Evolutionary conservation across 2,113 vertebrate genomes (phyloP).

Genomic region (Oreochromis spilurus): DNA sequence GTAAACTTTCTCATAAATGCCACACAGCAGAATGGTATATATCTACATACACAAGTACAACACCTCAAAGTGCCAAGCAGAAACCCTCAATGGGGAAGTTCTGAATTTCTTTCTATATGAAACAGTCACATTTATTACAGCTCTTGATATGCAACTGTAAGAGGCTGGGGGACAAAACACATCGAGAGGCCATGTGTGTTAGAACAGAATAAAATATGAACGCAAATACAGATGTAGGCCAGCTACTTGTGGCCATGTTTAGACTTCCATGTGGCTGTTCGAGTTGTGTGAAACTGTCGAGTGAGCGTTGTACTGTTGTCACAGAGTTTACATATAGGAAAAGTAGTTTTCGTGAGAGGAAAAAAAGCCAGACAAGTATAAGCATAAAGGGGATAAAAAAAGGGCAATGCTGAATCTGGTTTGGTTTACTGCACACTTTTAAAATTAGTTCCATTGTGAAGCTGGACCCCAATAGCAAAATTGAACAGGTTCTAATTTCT

Average conservation of each 20-base stretch:
- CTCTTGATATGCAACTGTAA: neutral
- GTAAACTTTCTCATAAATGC: constrained; percentile 69
- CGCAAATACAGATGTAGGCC: constrained; percentile 8
- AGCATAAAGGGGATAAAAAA: neutral
- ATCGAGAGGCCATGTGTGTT: neutral
- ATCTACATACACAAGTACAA: constrained; percentile 3
- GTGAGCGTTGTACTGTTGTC: neutral
- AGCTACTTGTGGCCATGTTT: neutral
- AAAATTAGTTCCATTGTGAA: constrained; percentile 66
- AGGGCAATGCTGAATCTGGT: constrained; percentile 45
- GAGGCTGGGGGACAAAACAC: neutral
- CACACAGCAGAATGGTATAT: constrained; percentile 29
- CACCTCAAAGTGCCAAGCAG: neutral
- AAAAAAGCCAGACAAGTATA: neutral
- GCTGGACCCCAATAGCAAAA: constrained; percentile 24
- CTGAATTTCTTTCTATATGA: neutral
- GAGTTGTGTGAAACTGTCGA: neutral
- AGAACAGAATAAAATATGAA: neutral
- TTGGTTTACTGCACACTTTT: constrained; percentile 60
- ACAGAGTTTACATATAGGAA: constrained; percentile 3
- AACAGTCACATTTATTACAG: neutral
- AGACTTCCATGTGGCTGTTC: neutral
- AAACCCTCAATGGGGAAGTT: neutral
- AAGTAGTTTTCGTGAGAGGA: constrained; percentile 3
- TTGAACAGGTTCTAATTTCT: constrained; percentile 61